Evolutionary conservation across 2,888 invertebrate genomes (phyloP).

Genomic region (Bellardia bayeri): DNA sequence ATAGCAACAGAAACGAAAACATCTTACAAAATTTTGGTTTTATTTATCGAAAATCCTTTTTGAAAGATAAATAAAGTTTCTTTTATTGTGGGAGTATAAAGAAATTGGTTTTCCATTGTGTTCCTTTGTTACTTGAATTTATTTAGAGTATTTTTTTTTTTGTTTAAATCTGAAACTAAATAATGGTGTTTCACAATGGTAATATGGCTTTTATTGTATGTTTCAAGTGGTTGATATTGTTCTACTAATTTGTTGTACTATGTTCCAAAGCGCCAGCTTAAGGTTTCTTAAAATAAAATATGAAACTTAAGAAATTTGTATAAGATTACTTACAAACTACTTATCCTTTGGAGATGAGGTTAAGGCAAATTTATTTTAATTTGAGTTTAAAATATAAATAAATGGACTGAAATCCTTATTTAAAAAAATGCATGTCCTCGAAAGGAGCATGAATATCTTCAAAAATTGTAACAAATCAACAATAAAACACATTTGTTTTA

Average conservation of each 20-base stretch:
- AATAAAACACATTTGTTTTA: no score
- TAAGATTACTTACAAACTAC: background rate
- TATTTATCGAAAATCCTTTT: constrained; percentile 31
- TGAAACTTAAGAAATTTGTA: background rate
- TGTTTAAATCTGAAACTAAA: constrained; percentile 15
- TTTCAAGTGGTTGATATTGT: constrained; percentile 69
- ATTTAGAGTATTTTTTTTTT: constrained; percentile 10
- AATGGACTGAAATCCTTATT: background rate
- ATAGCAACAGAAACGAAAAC: background rate
- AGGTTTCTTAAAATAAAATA: background rate
- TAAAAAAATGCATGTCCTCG: no score
- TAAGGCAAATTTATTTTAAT: background rate
- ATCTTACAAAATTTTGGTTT: constrained; percentile 32
- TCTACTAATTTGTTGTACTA: constrained; percentile 33
- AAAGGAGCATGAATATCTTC: no score
- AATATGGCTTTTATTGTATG: constrained; percentile 68
- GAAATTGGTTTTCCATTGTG: background rate
- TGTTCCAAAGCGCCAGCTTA: constrained; percentile 57
- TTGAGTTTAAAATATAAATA: background rate
- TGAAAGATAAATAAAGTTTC: constrained; percentile 23
- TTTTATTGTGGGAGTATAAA: background rate
- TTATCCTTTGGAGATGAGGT: background rate
- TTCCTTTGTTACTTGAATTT: constrained; percentile 5
- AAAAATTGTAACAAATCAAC: no score
- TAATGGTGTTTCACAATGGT: constrained; percentile 40